A percentile compares a stretch with the other conserved stretches of the same genome.
Conservation (phyloP, 2,888 invertebrate genomes). For the Zaprionus obscuricornis region DNA sequence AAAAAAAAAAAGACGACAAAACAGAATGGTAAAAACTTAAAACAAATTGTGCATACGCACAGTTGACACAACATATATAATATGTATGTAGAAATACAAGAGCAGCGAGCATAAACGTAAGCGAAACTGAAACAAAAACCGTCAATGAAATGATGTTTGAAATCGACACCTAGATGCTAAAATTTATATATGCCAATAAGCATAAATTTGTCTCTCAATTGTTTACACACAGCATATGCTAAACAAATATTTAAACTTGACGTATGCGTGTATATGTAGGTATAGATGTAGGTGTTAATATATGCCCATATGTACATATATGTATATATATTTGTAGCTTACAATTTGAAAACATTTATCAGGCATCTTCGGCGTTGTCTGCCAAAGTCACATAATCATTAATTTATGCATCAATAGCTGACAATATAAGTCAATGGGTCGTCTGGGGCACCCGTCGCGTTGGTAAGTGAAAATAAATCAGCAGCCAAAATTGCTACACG, state of each 20-base stretch:
- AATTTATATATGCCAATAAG: constrained; percentile 66
- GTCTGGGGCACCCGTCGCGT: constrained; percentile 62
- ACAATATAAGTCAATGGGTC: constrained; percentile 75
- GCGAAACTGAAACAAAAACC: background rate
- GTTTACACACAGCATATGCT: constrained; percentile 60
- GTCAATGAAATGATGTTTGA: constrained; percentile 20
- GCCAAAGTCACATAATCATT: constrained; percentile 62
- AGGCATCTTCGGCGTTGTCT: constrained; percentile 43
- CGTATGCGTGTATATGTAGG: background rate
- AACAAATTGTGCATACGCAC: constrained; percentile 46
- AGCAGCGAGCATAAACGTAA: background rate
- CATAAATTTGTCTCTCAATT: constrained; percentile 66
- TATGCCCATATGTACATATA: constrained; percentile 15
- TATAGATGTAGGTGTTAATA: constrained; percentile 3
- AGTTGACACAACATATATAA: constrained; percentile 33
- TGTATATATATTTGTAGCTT: constrained; percentile 26
- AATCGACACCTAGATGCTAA: constrained; percentile 57
- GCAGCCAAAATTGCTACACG: constrained; percentile 59
- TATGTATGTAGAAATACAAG: too few species aligned
- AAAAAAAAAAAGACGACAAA: background rate
- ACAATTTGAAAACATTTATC: constrained; percentile 65
- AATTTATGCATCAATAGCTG: constrained; percentile 76
- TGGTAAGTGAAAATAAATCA: constrained; percentile 72
- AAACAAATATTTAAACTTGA: constrained; percentile 45
- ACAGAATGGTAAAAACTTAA: constrained; percentile 26